Evolutionary conservation across 2,888 invertebrate genomes (phyloP).

Genomic region (Acanthococcus lagerstroemiae): DNA sequence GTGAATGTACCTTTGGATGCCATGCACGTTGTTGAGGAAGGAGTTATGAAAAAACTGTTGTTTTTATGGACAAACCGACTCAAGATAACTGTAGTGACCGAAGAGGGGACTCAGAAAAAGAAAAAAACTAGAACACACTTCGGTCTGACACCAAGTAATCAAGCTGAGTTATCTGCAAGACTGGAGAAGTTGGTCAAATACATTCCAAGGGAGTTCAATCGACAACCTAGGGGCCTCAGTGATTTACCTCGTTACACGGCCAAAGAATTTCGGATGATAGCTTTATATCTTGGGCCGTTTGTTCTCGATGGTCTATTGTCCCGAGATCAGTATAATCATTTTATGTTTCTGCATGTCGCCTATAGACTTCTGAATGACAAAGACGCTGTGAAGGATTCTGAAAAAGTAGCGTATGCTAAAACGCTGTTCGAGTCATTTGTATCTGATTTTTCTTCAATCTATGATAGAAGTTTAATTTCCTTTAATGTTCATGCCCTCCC

Average conservation of each 20-base stretch:
- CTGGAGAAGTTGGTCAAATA: not conserved
- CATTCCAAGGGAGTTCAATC: not conserved
- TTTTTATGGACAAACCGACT: too few species aligned
- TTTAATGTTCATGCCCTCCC: not conserved
- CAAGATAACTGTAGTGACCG: too few species aligned
- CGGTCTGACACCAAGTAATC: not conserved
- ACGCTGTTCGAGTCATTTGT: not conserved
- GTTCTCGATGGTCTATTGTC: not conserved
- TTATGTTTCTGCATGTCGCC: not conserved
- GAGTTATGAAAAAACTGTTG: not conserved
- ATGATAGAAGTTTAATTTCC: not conserved
- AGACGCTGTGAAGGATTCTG: not conserved
- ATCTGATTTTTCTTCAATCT: not conserved
- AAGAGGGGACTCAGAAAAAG: too few species aligned
- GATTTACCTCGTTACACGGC: not conserved
- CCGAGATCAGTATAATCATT: not conserved
- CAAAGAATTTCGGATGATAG: not conserved
- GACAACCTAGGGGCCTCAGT: not conserved
- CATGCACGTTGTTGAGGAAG: not conserved
- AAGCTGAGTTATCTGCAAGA: not conserved
- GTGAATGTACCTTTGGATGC: not conserved
- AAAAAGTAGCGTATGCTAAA: not conserved
- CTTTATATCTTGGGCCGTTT: not conserved
- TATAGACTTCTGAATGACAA: not conserved
- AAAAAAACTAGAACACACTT: not conserved